Conservation (phyloP, 2,113 vertebrate species). For the Castor canadensis region DNA sequence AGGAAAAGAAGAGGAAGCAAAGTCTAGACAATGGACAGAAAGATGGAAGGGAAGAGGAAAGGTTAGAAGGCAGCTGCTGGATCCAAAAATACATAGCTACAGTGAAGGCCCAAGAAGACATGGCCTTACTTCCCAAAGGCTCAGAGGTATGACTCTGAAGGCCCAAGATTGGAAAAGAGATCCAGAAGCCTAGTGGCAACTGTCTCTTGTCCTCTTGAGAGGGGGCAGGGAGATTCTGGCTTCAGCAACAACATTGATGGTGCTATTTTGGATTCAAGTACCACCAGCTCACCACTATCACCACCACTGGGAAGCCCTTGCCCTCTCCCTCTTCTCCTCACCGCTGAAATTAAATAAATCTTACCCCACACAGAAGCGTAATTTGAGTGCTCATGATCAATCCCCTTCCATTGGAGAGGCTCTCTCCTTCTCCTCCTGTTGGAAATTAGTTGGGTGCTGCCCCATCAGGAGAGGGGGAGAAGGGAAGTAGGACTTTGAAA, state of each 20-base stretch:
- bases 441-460: constrained; percentile 6
- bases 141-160: neutral
- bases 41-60: neutral
- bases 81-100: neutral
- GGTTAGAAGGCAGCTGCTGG: neutral
- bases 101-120: neutral
- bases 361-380: constrained; percentile 14
- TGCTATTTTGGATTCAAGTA: constrained; percentile 18
- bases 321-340: neutral
- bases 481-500: constrained; percentile 14
- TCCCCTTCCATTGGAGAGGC: constrained; percentile 26
- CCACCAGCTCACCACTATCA: neutral
- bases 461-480: constrained; percentile 23
- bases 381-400: neutral
- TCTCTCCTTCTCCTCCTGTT: neutral
- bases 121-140: neutral
- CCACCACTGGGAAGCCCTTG: neutral
- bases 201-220: neutral
- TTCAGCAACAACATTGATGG: neutral
- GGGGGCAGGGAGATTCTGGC: neutral
- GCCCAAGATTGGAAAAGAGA: neutral
- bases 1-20: neutral
- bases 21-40: neutral
- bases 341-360: constrained; percentile 6
- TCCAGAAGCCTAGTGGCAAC: neutral